These are phyloP conservation scores for Nerophis ophidion DNA, from an alignment of 2,113 vertebrate genomes.

Conservation along the genomic window DNA sequence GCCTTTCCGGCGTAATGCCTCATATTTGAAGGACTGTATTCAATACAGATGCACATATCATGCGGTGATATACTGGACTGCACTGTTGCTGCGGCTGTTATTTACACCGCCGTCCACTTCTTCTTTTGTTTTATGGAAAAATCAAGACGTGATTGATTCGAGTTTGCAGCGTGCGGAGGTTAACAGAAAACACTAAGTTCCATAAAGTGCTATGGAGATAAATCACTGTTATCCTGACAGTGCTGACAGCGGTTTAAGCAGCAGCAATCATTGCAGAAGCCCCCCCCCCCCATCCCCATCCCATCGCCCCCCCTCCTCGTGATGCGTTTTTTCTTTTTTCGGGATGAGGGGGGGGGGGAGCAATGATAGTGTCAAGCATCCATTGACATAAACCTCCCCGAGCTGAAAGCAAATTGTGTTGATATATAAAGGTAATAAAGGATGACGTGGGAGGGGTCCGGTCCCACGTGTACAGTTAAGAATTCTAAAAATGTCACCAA, in stretches of 20 bases:
- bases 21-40: too few relatives aligned
- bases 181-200: slow-evolving; percentile 78
- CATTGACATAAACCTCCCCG: slow-evolving; percentile 91
- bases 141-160: slow-evolving; percentile 78
- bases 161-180: slow-evolving; percentile 72
- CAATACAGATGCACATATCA: too few relatives aligned
- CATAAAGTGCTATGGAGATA: slow-evolving; percentile 89
- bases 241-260: slow-evolving; percentile 97
- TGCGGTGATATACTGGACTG: too few relatives aligned
- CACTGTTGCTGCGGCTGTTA: too few relatives aligned
- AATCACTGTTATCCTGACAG: slow-evolving; percentile 97
- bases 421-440: slow-evolving; percentile 95
- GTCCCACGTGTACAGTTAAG: slow-evolving; percentile 76
- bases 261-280: slow-evolving; percentile 84
- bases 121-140: slow-evolving; percentile 67
- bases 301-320: slow-evolving; percentile 26
- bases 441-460: slow-evolving; percentile 81
- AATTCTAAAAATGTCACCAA: too few relatives aligned
- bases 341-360: slow-evolving; percentile 28
- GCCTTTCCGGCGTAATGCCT: too few relatives aligned
- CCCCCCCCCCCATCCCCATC: slow-evolving; percentile 76
- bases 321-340: slow-evolving; percentile 74
- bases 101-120: not conserved
- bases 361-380: slow-evolving; percentile 80
- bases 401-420: slow-evolving; percentile 97